Evolutionary conservation across 2,888 invertebrate genomes (phyloP).

Genomic region (Polietes domitor): DNA sequence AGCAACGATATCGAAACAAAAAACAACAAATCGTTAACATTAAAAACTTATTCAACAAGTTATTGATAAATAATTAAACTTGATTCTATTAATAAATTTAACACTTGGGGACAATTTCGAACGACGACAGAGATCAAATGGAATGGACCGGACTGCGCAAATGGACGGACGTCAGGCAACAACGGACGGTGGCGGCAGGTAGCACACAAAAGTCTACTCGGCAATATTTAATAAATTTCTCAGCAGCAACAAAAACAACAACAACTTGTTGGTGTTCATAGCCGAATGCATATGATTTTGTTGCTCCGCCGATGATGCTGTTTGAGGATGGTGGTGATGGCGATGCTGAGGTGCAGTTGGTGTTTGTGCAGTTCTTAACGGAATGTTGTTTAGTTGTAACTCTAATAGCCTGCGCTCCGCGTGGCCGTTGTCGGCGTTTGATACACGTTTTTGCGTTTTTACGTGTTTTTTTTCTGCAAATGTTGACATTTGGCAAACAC

Average conservation of each 20-base stretch:
- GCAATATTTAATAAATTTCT: neutral
- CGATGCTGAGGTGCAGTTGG: neutral
- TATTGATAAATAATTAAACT: conserved; percentile 61
- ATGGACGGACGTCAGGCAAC: neutral
- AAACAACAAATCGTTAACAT: conserved; percentile 33
- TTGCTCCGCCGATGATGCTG: neutral
- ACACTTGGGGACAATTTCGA: conserved; percentile 56
- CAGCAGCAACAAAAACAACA: neutral
- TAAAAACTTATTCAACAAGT: conserved; percentile 42
- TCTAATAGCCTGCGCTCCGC: conserved; percentile 41
- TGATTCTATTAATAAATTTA: conserved; percentile 62
- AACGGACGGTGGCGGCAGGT: neutral
- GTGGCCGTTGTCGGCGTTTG: conserved; percentile 27
- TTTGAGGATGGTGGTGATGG: neutral
- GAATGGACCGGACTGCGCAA: neutral
- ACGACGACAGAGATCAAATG: conserved; percentile 29
- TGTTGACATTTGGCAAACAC: conserved; percentile 67
- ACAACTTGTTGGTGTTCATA: neutral
- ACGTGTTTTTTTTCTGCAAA: conserved; percentile 29
- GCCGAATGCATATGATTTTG: conserved; percentile 3
- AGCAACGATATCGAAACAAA: conserved; percentile 24
- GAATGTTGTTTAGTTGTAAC: conserved; percentile 67
- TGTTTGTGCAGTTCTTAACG: conserved; percentile 11
- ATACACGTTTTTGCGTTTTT: conserved; percentile 38
- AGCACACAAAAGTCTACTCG: neutral